Conservation (phyloP, 1,140 invertebrate genomes). For the Anastrepha obliqua region DNA sequence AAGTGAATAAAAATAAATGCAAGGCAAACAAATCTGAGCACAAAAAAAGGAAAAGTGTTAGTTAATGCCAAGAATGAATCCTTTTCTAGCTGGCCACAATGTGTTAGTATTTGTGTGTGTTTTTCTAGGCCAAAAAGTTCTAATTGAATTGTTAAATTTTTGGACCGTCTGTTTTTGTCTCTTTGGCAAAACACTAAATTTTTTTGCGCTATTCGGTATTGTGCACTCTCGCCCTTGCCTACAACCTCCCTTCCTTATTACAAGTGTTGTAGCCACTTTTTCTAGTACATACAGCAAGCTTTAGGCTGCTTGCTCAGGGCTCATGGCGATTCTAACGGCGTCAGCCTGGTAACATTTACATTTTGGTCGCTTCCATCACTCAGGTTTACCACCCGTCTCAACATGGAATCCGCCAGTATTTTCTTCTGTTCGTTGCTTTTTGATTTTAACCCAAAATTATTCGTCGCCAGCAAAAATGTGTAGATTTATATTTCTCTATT, state of each 20-base stretch:
- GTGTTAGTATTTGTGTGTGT: background rate
- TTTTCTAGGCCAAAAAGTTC: constrained; percentile 36
- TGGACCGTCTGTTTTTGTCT: background rate
- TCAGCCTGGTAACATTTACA: constrained; percentile 40
- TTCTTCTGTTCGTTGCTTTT: background rate
- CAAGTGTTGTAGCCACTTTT: background rate
- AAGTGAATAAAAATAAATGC: background rate
- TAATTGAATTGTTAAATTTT: constrained; percentile 52
- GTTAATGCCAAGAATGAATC: background rate
- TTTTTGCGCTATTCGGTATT: background rate
- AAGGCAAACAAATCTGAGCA: background rate
- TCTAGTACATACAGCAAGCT: background rate
- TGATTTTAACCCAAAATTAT: background rate
- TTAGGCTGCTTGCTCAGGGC: background rate
- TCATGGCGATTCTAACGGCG: background rate
- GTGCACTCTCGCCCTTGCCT: background rate
- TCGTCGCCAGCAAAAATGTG: background rate
- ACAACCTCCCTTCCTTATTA: background rate
- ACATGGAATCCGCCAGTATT: background rate
- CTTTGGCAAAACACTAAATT: background rate
- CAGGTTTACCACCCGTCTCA: background rate
- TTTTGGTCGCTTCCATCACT: background rate
- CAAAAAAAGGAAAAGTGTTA: background rate
- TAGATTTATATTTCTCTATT: constrained; percentile 29
- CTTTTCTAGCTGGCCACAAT: background rate